Base-by-base conservation (phyloP, 2,888 invertebrate species). In the Mystacides longicornis region DNA sequence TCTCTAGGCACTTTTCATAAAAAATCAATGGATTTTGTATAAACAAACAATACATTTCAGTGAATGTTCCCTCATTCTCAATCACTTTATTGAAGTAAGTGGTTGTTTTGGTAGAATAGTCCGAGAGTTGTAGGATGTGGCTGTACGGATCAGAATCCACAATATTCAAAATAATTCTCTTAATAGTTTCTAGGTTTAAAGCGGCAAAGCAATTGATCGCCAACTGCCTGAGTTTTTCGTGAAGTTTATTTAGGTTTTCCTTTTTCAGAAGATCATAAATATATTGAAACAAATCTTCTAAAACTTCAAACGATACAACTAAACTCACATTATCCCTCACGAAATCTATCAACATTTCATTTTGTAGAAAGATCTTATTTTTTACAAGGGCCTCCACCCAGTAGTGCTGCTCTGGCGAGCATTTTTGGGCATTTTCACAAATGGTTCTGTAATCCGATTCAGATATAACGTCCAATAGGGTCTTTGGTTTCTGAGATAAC, bases 41-140 rank as follows among this genome's bases (percentile, higher is more conserved):
- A 22, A 59, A 61, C 2, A 57, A 33, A 11, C 27, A 23, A 31
- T 56, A 51, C 18, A 59, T 23, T n/a, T 53, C 48, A 3, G 54
- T 33, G 11, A 52, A 3, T 18, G 45, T 49, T 11, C 20, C 23
- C 9, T 57, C 57, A 16, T 55, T 20, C 23, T 57, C 27, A 2
- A 55, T 45, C 9, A 61, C 43, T 49, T 61, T 61, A 45, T 61
- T 61, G 7, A 57, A 54, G 16, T 51, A 54, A 45, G 55, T 55
- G 2, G 46, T 56, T n/a, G 52, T 16, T 9, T 55, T 47, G 23
- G 18, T n/a, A 11, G 57, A 55, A 27, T 51, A 56, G 53, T 57
- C 43, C 1, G 50, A 46, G 20, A 53, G n/a, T 49, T 61, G 57
- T 16, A 61, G 52, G 21, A 19, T 11, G 48, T 57, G 23, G 27